Conservation (phyloP, 2,888 invertebrate species). For the Tuta absoluta region DNA sequence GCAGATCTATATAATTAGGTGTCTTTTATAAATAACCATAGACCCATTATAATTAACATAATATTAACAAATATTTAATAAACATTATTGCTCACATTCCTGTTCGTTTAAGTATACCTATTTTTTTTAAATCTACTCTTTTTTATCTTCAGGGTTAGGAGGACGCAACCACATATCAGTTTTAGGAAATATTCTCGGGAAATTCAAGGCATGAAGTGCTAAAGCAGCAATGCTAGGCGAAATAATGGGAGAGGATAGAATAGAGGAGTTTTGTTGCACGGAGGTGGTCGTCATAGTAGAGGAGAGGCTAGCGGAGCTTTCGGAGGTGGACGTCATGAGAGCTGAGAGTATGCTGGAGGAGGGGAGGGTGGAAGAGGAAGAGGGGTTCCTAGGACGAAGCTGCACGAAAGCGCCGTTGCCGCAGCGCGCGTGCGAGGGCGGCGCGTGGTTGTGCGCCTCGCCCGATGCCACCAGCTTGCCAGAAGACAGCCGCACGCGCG, state of each 20-base stretch:
- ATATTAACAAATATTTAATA: background rate
- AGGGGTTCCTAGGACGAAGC: constrained; percentile 56
- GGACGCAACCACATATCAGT: constrained; percentile 67
- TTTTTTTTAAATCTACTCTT: constrained; percentile 42
- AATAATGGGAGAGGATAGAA: constrained; percentile 56
- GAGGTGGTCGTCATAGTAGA: constrained; percentile 50
- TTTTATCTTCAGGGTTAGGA: constrained; percentile 61
- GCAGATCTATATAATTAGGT: background rate
- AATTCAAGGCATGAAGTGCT: constrained; percentile 67
- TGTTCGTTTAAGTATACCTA: background rate
- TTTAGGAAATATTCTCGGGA: constrained; percentile 70
- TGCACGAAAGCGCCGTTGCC: constrained; percentile 75
- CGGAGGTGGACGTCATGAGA: constrained; percentile 46
- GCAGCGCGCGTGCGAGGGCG: constrained; percentile 74
- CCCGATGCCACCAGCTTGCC: constrained; percentile 70
- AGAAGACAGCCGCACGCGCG: constrained; percentile 64
- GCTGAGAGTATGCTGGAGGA: constrained; percentile 46
- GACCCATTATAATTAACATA: background rate
- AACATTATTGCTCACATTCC: constrained; percentile 14
- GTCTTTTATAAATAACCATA: background rate
- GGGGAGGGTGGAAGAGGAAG: constrained; percentile 34
- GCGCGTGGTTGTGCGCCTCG: constrained; percentile 71
- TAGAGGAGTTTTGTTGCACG: constrained; percentile 33
- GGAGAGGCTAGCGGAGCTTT: constrained; percentile 45
- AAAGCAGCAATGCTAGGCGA: constrained; percentile 60